Evolutionary conservation across 2,113 vertebrate species (phyloP), one percentile per base, ranked within the genome.

Genomic region (Azemiops feae): DNA sequence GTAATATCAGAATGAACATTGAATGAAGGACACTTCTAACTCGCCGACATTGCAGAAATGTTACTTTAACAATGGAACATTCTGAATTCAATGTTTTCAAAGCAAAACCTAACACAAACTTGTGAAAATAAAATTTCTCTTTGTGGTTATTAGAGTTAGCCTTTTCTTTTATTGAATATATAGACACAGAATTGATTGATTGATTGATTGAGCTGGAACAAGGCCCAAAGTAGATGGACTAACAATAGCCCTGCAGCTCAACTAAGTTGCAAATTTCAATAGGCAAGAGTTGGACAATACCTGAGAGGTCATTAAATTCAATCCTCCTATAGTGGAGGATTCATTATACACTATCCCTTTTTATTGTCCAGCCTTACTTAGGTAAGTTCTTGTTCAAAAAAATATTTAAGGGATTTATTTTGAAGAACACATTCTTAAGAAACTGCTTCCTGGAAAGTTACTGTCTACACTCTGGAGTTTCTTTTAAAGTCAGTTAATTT

Each of bases 1-100:
- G 43, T 52, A 90, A 95, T 22, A 69, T 93, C 45, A 89, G 20
- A n/a, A 92, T 74, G 88, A 91, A 27, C 86, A 12, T 45, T 95
- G 93, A 94, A 90, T 93, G 69, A 90, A 14, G 30, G 3, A 11
- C 1, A 60, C 30, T 87, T 9, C 87, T 11, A 6, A 18, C 34
- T 89, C 91, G 3, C 86, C 54, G 58, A 18, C 4, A 57, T 92
- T 9, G 0, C n/a, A 55, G 18, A 92, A 91, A 10, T 89, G 39
- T 10, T 91, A 91, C 9, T 57, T 8, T 43, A 47, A 86, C 25
- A 64, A 11, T 23, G 22, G 34, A 85, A 53, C 5, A 85, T 55
- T n/a, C 54, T 54, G 25, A 1, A 58, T 30, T 47, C 7, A 45
- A 43, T 58, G 22, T 58, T 86, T 54, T 86, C n/a, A 30, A 45